Conservation (phyloP, 2,797 vertebrate genomes). For the Silurus lanzhouensis region DNA sequence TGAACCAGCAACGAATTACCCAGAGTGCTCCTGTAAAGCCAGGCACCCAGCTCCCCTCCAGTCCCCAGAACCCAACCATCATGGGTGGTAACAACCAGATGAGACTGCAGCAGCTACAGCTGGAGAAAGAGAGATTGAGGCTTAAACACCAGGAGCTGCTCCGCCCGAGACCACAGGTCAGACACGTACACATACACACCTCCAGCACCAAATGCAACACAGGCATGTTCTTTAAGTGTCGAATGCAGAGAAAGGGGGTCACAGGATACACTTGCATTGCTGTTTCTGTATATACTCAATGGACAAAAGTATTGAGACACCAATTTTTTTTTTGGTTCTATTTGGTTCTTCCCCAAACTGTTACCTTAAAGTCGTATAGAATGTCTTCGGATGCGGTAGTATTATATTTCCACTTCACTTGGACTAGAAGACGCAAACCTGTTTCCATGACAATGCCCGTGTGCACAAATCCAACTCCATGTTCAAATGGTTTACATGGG, state of each 20-base stretch:
- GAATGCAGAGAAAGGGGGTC: too few species aligned
- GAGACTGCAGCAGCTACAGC: conserved; percentile 90
- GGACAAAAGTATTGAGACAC: too few species aligned
- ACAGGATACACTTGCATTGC: neutral
- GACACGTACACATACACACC: conserved; percentile 60
- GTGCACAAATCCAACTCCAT: too few species aligned
- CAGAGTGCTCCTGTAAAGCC: conserved; percentile 93
- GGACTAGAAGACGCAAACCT: too few species aligned
- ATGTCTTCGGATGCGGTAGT: too few species aligned
- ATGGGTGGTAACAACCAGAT: conserved; percentile 83
- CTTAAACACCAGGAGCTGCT: conserved; percentile 97
- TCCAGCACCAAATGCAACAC: neutral
- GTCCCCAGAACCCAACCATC: conserved; percentile 80
- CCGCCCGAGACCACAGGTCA: conserved; percentile 96
- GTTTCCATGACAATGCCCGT: too few species aligned
- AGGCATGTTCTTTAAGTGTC: too few species aligned
- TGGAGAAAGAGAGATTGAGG: conserved; percentile 92
- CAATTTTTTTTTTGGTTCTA: too few species aligned
- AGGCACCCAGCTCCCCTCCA: conserved; percentile 82
- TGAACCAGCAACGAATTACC: conserved; percentile 91
- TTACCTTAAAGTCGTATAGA: too few species aligned
- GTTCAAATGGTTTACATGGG: too few species aligned
- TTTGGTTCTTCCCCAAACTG: too few species aligned
- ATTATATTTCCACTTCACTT: too few species aligned
- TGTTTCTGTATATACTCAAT: neutral